Base-by-base conservation (phyloP, 1,140 invertebrate species). In the Drosophila paulistorum region DNA sequence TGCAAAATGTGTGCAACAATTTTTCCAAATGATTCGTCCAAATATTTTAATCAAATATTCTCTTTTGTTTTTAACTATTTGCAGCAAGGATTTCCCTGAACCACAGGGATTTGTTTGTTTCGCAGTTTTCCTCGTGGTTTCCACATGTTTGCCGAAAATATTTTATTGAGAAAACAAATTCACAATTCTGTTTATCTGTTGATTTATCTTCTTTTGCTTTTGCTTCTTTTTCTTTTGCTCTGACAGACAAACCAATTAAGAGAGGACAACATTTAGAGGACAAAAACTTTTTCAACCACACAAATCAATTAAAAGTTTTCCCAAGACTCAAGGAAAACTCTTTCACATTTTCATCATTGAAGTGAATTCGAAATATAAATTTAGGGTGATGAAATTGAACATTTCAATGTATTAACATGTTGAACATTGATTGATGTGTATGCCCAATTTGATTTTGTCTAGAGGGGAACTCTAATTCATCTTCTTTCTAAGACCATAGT, bases 201-300 rank as follows among this genome's bases (percentile, higher is more conserved):
- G 37, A 64, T 77, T 70, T 42, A 62, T 66, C 54, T 51, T 30
- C 26, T n/a, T 42, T 7, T 51, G 10, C 11, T n/a, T 62, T 42
- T 20, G 45, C 14, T 20, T 71, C 13, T 57, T 26, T 57, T 58
- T 17, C 55, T 58, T 37, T 17, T 37, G 37, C 41, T 26, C 33
- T 65, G 63, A 54, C 48, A 65, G 67, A 59, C 57, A 75, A 76
- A 71, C 72, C 69, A 77, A 75, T 77, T 76, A 76, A 55, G 63
- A 72, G 63, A 72, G 42, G 71, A 64, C 51, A 48, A 65, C 33
- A 23, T 45, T 42, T n/a, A 33, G 54, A 55, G 14, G 13, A 39
- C 11, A 51, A 1, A 39, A 70, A 57, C 68, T 39, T 77, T 74
- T 14, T n/a, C 58, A 39, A 9, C 35, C 57, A 59, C 57, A 59